Conservation (phyloP, 1,140 invertebrate genomes). For the Carcinoscorpius rotundicauda region DNA sequence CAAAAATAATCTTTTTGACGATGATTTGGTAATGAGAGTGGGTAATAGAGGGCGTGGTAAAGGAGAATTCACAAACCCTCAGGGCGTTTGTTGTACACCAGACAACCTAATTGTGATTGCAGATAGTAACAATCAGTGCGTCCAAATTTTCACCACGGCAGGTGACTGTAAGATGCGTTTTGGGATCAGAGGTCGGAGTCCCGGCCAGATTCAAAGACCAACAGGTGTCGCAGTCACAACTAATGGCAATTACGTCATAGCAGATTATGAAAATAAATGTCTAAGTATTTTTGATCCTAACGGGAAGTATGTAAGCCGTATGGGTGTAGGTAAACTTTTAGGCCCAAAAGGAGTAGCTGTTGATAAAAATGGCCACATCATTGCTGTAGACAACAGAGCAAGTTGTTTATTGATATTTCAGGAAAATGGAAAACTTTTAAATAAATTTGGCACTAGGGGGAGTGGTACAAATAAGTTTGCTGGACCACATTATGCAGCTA, state of each 20-base stretch:
- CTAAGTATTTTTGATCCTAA: constrained; percentile 38
- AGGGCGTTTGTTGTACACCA: constrained; percentile 34
- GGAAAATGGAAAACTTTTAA: constrained; percentile 37
- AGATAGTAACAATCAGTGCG: constrained; percentile 44
- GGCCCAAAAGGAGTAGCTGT: constrained; percentile 52
- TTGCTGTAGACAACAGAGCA: constrained; percentile 48
- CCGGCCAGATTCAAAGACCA: constrained; percentile 29
- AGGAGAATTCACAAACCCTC: constrained; percentile 45
- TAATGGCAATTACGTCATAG: constrained; percentile 41
- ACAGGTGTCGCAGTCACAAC: constrained; percentile 39
- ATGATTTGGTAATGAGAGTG: constrained; percentile 35
- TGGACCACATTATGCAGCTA: constrained; percentile 45
- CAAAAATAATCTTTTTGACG: constrained; percentile 37
- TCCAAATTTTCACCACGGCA: constrained; percentile 35
- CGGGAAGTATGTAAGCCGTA: constrained; percentile 42
- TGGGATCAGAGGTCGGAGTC: constrained; percentile 3
- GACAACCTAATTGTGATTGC: constrained; percentile 39
- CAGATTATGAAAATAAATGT: constrained; percentile 47
- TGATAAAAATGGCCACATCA: constrained; percentile 72
- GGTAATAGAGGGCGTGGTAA: constrained; percentile 34
- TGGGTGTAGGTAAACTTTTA: constrained; percentile 41
- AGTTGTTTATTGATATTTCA: constrained; percentile 42
- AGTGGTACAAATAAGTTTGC: constrained; percentile 39
- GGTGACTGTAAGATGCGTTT: constrained; percentile 21
- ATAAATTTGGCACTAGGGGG: constrained; percentile 32